Percentiles rank a stretch among this genome's conserved stretches.
Conservation (phyloP, 2,113 vertebrate species). For the Plotosus lineatus region DNA sequence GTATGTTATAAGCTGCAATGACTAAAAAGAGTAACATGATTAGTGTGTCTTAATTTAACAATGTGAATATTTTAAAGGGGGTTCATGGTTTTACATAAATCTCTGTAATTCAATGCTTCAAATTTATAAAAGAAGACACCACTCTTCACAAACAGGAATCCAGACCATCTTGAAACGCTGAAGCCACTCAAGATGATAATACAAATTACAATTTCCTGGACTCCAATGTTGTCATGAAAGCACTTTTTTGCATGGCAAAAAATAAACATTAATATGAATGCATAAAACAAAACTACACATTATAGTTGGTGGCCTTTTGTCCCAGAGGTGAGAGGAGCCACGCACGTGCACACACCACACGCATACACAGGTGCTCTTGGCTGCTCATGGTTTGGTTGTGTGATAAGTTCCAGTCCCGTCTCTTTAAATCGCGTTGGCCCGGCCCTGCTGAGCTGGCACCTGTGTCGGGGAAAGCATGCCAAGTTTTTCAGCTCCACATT, state of each 20-base stretch:
- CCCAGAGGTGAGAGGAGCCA: not conserved
- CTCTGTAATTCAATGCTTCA: too few species aligned
- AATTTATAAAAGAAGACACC: too few species aligned
- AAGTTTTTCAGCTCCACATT: not conserved
- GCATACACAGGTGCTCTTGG: not conserved
- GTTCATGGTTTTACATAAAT: too few species aligned
- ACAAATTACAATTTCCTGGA: not conserved
- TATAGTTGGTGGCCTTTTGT: not conserved
- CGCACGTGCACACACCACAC: not conserved
- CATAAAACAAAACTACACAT: not conserved
- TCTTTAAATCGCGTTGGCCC: not conserved
- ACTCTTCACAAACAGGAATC: not conserved
- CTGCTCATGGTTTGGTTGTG: not conserved
- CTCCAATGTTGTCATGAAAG: not conserved
- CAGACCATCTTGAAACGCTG: not conserved
- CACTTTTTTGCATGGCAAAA: not conserved
- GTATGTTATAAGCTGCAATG: too few species aligned
- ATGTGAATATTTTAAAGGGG: too few species aligned
- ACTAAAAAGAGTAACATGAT: too few species aligned
- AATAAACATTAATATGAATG: not conserved
- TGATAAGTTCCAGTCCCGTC: not conserved
- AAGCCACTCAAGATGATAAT: not conserved
- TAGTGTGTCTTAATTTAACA: too few species aligned
- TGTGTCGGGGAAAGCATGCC: not conserved
- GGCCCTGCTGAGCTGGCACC: constrained; percentile 8